phyloP scores from a whole-genome alignment of 2,113 vertebrate species.

The Macquaria australasica region DNA sequence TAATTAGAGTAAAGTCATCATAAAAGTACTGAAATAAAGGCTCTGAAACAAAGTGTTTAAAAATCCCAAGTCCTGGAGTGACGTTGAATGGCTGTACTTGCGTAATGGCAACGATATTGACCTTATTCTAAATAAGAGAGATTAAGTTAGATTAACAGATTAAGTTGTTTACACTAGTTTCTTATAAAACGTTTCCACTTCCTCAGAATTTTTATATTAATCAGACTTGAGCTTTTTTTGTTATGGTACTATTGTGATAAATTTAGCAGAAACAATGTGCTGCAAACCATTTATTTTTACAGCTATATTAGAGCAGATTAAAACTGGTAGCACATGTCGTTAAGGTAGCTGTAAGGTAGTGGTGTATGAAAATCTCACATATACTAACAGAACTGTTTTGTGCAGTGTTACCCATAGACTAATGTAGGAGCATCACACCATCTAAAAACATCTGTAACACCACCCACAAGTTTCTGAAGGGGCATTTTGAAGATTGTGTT shows the following conservation, averaged over 20 bases:
- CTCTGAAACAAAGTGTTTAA: background rate
- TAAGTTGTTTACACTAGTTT: background rate
- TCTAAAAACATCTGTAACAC: background rate
- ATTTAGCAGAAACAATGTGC: background rate
- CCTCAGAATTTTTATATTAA: background rate
- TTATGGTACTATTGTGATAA: background rate
- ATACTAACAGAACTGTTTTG: background rate
- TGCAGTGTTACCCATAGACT: background rate
- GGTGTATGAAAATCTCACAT: background rate
- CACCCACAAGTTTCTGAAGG: background rate
- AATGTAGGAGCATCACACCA: background rate
- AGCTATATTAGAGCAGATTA: background rate
- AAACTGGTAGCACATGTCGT: background rate
- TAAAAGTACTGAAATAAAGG: conserved; percentile 2
- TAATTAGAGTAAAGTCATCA: background rate
- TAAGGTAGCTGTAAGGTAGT: background rate
- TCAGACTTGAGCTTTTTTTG: background rate
- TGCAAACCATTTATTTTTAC: conserved; percentile 20
- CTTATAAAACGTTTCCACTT: background rate
- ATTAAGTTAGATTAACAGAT: conserved; percentile 8
- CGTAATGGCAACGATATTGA: background rate
- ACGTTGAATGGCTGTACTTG: background rate
- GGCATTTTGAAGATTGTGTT: background rate
- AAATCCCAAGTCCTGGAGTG: background rate
- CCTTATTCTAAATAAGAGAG: background rate